Evolutionary conservation across 92 coral and sea anemone genomes (phyloP), one percentile per base, ranked within the genome.

Genomic region (Zoanthus sociatus): DNA sequence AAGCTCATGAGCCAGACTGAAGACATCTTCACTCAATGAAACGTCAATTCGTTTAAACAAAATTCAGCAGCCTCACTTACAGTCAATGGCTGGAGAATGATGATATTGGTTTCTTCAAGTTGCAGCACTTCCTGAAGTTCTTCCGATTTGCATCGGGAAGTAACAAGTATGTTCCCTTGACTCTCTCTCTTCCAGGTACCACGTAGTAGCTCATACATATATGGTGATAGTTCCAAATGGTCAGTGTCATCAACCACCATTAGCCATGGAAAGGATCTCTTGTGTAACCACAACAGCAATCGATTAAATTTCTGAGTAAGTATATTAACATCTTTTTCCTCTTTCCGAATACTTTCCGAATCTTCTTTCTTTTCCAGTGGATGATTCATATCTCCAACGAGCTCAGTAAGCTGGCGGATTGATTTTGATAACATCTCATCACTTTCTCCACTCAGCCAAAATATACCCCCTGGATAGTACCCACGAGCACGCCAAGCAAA

Each of bases 401-500:
- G 72, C 21, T 60, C 83, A 7, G 7, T 33, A 1, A 78, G 54
- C 15, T 64, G 32, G 31, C 61, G 54, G 33, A 60, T 21, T 42
- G 83, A 78, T 18, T 78, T 78, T 2, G 71, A 66, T 16, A 92
- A 72, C 51, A 66, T 47, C 10, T 77, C 79, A 1, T 89, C 90
- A 56, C 86, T 71, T 74, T 89, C 94, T 74, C 92, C 92, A 79
- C 86, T 84, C 76, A 92, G n/a, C 88, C 91, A 89, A 69, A 71
- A 89, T 8, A 79, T 60, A 10, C 94, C 94, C 17, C 94, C 94
- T 0, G 76, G 32, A 72, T 92, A 92, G 26, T 77, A 15, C 7
- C 42, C 69, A 44, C 74, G 44, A 58, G 56, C 21, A 18, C 69
- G 86, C 86, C 89, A 84, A 7, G 88, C 82, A 83, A 86, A 89